phyloP scores from a whole-genome alignment of 2,113 vertebrate genomes.

The Alethe diademata region DNA sequence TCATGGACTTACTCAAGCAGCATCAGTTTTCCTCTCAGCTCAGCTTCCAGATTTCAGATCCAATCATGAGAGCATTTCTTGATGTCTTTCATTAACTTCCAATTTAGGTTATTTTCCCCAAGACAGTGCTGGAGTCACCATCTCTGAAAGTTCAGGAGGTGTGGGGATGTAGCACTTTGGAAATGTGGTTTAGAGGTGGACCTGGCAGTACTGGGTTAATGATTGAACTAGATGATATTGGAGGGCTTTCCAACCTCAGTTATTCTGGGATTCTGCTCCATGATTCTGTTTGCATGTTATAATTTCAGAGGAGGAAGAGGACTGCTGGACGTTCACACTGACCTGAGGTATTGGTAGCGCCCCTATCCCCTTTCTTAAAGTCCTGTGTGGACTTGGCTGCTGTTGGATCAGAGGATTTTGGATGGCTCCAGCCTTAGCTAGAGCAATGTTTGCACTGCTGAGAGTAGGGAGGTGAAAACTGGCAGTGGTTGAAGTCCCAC shows the following conservation, averaged over 20 bases:
- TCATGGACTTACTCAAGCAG: not conserved
- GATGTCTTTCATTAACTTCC: not conserved
- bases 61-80: not conserved
- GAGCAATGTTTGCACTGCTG: too few species aligned
- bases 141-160: not conserved
- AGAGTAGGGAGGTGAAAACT: not conserved
- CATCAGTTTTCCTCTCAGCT: not conserved
- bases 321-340: not conserved
- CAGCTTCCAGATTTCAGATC: not conserved
- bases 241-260: not conserved
- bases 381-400: not conserved
- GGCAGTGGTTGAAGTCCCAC: not conserved
- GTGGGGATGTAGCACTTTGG: not conserved
- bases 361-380: too few species aligned
- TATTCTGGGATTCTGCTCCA: not conserved
- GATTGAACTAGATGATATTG: not conserved
- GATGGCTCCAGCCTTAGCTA: not conserved
- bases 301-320: not conserved
- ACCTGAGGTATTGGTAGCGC: not conserved
- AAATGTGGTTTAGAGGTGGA: not conserved
- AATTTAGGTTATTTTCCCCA: not conserved
- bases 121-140: not conserved
- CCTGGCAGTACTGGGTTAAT: not conserved
- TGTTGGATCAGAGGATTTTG: not conserved
- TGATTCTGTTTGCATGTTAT: not conserved